Evolutionary conservation across 2,888 invertebrate genomes (phyloP).

Genomic region (Scaptomyza flava): DNA sequence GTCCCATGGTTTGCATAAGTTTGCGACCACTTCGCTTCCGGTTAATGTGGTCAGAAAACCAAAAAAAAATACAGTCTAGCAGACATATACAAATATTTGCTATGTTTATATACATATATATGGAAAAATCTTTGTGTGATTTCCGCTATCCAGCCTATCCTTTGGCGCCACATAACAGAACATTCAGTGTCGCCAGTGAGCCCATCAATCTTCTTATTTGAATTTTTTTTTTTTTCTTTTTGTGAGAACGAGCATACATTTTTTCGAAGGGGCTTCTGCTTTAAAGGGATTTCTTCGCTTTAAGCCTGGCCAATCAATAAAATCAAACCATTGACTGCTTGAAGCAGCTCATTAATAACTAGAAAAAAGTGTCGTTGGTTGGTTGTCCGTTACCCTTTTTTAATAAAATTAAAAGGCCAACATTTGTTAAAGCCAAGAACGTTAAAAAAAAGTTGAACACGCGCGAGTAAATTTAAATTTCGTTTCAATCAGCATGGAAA

Average conservation of each 20-base stretch:
- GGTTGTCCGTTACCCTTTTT: conserved; percentile 44
- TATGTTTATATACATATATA: conserved; percentile 25
- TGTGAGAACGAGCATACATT: conserved; percentile 4
- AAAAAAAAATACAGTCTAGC: conserved; percentile 48
- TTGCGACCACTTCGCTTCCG: conserved; percentile 70
- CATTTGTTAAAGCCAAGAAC: conserved; percentile 49
- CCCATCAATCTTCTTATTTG: conserved; percentile 60
- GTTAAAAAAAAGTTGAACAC: not conserved
- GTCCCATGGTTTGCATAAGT: conserved; percentile 75
- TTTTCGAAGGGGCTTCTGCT: conserved; percentile 17
- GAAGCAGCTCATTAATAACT: conserved; percentile 52
- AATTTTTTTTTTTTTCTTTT: conserved; percentile 34
- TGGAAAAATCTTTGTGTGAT: conserved; percentile 71
- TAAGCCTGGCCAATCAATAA: conserved; percentile 65
- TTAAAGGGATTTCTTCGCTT: conserved; percentile 41
- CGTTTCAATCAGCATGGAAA: not conserved
- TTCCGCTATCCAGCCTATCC: conserved; percentile 52
- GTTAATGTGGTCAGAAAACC: conserved; percentile 72
- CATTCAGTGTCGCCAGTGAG: conserved; percentile 65
- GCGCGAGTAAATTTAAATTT: conserved; percentile 34
- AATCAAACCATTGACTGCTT: conserved; percentile 51
- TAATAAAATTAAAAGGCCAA: conserved; percentile 57
- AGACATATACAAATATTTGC: conserved; percentile 40
- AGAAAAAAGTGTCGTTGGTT: conserved; percentile 28
- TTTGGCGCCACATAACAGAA: conserved; percentile 43